Conservation (phyloP, 35 echinoderm and acorn worm species). For the Nesometra sesokonis region DNA sequence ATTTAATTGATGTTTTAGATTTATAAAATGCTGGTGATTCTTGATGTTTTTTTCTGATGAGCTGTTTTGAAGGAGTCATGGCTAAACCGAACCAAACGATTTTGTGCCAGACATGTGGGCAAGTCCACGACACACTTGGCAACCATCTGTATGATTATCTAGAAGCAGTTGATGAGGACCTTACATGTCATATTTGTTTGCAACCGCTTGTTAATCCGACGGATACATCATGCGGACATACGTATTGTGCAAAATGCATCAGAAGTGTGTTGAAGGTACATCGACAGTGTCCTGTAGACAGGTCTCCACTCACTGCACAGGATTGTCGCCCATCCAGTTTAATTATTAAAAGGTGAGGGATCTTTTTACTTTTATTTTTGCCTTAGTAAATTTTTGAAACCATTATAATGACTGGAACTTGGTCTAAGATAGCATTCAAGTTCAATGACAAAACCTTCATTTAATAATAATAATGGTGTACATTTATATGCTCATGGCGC, state of each 20-base stretch:
- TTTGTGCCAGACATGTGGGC: constrained; percentile 80
- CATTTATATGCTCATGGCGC: too few relatives aligned
- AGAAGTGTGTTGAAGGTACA: constrained; percentile 64
- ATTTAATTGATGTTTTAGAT: too few relatives aligned
- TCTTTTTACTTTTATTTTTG: too few relatives aligned
- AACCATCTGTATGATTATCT: constrained; percentile 97
- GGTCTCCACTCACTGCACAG: constrained; percentile 40
- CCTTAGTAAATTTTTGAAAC: too few relatives aligned
- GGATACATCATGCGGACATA: constrained; percentile 94
- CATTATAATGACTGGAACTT: too few relatives aligned
- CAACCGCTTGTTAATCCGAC: constrained; percentile 85
- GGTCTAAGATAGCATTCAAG: too few relatives aligned
- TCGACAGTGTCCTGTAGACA: constrained; percentile 84
- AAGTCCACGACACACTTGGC: constrained; percentile 57
- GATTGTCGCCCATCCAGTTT: constrained; percentile 73
- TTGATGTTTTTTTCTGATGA: background rate
- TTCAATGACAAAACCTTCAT: too few relatives aligned
- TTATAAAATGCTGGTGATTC: background rate
- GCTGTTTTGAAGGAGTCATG: background rate
- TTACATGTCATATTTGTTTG: constrained; percentile 85
- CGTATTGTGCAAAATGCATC: constrained; percentile 75
- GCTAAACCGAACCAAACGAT: background rate
- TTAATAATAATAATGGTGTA: too few relatives aligned
- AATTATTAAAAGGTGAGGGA: constrained; percentile 78
- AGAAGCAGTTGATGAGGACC: constrained; percentile 86